phyloP scores from a whole-genome alignment of 2,797 vertebrate species.

The Chelidonichthys spinosus region DNA sequence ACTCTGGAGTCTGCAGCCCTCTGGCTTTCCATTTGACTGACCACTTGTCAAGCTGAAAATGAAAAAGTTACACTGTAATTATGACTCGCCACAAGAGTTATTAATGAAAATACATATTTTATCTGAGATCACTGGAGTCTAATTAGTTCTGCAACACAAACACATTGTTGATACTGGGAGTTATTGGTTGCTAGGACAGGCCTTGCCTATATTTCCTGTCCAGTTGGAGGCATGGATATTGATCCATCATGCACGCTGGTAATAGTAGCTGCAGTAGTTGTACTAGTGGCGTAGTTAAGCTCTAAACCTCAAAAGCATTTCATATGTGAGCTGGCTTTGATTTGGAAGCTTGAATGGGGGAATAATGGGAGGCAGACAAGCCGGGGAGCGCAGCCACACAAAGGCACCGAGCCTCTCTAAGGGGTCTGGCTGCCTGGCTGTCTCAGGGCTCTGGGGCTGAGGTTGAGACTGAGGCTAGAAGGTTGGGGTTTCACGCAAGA shows the following conservation, averaged over 20 bases:
- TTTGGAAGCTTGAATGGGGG: slow-evolving; percentile 75
- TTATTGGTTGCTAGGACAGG: slow-evolving; percentile 39
- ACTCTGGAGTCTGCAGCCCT: slow-evolving; percentile 47
- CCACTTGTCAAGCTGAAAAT: slow-evolving; percentile 77
- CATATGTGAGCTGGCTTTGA: slow-evolving; percentile 83
- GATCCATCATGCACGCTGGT: slow-evolving; percentile 70
- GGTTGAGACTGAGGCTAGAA: slow-evolving; percentile 69
- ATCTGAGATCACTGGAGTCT: slow-evolving; percentile 25
- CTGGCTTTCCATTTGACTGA: slow-evolving; percentile 70
- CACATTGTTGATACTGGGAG: slow-evolving; percentile 31
- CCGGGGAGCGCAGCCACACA: slow-evolving; percentile 77
- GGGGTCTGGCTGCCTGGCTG: slow-evolving; percentile 78
- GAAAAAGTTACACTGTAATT: slow-evolving; percentile 59
- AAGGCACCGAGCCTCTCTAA: slow-evolving; percentile 71
- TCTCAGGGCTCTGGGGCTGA: slow-evolving; percentile 70
- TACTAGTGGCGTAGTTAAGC: slow-evolving; percentile 72
- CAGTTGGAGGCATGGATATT: slow-evolving; percentile 57
- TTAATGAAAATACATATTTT: slow-evolving; percentile 62
- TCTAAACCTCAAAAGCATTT: slow-evolving; percentile 81
- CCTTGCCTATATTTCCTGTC: slow-evolving; percentile 5
- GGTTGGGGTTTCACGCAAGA: slow-evolving; percentile 74
- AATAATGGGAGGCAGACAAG: slow-evolving; percentile 83
- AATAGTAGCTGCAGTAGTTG: slow-evolving; percentile 81
- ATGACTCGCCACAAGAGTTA: slow-evolving; percentile 57
- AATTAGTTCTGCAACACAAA: slow-evolving; percentile 51